Evolutionary conservation across 1,140 invertebrate species (phyloP).

Genomic region (Tetramorium alpestre): DNA sequence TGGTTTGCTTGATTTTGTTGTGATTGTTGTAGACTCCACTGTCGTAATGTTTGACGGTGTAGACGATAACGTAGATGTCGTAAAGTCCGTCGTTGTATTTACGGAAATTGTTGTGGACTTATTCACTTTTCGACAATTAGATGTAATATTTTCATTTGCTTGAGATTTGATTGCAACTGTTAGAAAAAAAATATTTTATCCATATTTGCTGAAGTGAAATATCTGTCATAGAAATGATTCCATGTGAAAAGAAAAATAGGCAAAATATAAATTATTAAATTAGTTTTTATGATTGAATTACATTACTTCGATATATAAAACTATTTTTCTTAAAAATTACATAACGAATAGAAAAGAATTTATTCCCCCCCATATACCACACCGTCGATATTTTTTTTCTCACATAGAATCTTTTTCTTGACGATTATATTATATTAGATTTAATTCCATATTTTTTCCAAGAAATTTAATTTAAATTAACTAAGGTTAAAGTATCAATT

Average conservation of each 20-base stretch:
- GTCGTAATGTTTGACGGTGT: neutral
- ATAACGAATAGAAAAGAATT: neutral
- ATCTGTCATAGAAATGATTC: neutral
- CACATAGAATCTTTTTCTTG: neutral
- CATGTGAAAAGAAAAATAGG: neutral
- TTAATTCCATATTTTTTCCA: neutral
- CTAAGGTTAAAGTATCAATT: neutral
- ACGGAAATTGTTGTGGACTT: neutral
- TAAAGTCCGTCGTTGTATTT: neutral
- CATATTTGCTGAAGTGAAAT: neutral
- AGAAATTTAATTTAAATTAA: neutral
- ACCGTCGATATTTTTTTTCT: neutral
- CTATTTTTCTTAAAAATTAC: neutral
- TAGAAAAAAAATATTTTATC: constrained; percentile 1
- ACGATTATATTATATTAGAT: neutral
- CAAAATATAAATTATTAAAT: neutral
- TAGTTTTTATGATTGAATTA: neutral
- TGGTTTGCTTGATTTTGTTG: neutral
- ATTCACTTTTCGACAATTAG: neutral
- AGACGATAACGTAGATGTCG: no score
- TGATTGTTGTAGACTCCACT: no score
- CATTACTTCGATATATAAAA: neutral
- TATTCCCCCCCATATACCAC: neutral
- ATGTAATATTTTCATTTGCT: neutral
- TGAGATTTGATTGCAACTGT: neutral